phyloP scores from a whole-genome alignment of 2,113 vertebrate species.

The Thamnaconus septentrionalis region DNA sequence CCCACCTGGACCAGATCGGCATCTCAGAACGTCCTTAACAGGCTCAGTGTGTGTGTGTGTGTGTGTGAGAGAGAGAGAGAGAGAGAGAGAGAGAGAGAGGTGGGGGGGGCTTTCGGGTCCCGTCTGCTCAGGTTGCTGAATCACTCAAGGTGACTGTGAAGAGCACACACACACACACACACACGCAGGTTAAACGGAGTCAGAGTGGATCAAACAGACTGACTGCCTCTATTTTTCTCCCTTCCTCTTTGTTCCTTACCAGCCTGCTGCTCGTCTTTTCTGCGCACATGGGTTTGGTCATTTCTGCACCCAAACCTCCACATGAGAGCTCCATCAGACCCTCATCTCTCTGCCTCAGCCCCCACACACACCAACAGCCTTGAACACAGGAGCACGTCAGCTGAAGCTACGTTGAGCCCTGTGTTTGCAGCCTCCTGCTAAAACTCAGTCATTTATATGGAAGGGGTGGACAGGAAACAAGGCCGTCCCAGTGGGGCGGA shows the following conservation, averaged over 20 bases:
- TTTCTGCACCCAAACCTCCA: too few relatives aligned
- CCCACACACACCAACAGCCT: background rate
- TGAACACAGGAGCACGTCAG: background rate
- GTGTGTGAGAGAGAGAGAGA: conserved; percentile 13
- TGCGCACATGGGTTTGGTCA: too few relatives aligned
- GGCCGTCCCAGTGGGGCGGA: too few relatives aligned
- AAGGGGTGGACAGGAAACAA: too few relatives aligned
- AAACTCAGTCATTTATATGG: too few relatives aligned
- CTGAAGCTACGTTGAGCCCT: too few relatives aligned
- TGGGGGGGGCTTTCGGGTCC: background rate
- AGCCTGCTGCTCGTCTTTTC: background rate
- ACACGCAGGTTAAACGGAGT: conserved; percentile 61
- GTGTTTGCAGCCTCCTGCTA: too few relatives aligned
- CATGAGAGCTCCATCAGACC: too few relatives aligned
- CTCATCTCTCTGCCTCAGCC: background rate
- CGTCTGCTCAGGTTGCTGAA: conserved; percentile 70
- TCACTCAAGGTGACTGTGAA: conserved; percentile 69
- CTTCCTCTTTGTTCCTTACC: conserved; percentile 5
- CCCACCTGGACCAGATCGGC: too few relatives aligned
- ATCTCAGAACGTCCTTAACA: too few relatives aligned
- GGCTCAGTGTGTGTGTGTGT: background rate
- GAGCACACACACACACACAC: conserved; percentile 32
- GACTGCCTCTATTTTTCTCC: conserved; percentile 15
- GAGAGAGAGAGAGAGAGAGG: background rate
- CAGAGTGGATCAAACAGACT: conserved; percentile 60